Conservation (phyloP, 2,888 invertebrate species). For the Mantis religiosa region DNA sequence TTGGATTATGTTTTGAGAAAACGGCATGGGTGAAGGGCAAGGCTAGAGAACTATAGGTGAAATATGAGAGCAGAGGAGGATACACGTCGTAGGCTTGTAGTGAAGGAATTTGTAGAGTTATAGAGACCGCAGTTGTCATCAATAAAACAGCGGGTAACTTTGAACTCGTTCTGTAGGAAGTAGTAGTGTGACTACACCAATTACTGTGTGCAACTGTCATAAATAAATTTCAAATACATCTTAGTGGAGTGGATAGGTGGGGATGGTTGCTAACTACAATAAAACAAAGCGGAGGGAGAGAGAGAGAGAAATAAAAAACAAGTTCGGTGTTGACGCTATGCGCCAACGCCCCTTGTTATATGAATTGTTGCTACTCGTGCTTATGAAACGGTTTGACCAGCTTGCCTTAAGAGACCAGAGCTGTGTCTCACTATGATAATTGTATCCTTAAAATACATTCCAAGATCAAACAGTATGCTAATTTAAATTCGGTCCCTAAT, state of each 20-base stretch:
- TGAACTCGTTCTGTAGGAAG: neutral
- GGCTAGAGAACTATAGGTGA: neutral
- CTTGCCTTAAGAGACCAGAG: neutral
- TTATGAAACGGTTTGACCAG: neutral
- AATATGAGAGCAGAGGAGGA: neutral
- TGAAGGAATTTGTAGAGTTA: neutral
- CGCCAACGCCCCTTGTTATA: neutral
- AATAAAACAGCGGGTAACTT: neutral
- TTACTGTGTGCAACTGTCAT: neutral
- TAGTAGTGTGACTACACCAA: neutral
- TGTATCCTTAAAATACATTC: neutral
- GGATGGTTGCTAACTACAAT: neutral
- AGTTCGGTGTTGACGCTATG: neutral
- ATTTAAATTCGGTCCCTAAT: neutral
- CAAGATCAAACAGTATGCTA: neutral
- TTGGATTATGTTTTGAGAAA: no score
- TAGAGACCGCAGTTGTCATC: neutral
- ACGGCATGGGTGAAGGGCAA: no score
- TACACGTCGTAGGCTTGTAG: neutral
- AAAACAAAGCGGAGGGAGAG: neutral
- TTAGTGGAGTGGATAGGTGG: neutral
- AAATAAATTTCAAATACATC: neutral
- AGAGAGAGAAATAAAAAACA: neutral
- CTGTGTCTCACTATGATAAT: neutral
- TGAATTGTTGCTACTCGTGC: neutral